phyloP scores from a whole-genome alignment of 2,888 invertebrate genomes.

The Chrysodeixis includens region DNA sequence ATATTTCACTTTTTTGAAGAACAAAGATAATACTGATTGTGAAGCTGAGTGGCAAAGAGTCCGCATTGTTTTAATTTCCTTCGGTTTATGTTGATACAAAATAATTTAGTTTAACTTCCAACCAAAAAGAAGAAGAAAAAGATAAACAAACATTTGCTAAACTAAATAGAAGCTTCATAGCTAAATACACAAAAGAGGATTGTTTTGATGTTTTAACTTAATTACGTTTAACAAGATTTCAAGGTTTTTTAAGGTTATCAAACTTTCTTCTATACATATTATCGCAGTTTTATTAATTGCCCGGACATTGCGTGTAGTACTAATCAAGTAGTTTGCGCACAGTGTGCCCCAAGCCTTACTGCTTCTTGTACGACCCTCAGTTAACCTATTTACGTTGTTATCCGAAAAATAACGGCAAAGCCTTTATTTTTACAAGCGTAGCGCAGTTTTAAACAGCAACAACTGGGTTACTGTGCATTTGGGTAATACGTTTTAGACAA shows the following conservation, averaged over 20 bases:
- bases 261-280: no score
- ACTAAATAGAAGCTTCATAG: neutral
- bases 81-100: neutral
- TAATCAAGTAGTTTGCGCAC: neutral
- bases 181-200: neutral
- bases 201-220: neutral
- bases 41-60: neutral
- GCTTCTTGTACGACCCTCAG: constrained; percentile 33
- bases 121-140: neutral
- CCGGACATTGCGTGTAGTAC: neutral
- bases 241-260: neutral
- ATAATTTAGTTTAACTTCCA: neutral
- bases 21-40: constrained; percentile 13
- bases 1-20: constrained; percentile 46
- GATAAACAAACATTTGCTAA: neutral
- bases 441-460: constrained; percentile 32
- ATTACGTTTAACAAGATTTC: neutral
- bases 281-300: neutral
- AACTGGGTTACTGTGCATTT: constrained; percentile 28
- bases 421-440: constrained; percentile 54
- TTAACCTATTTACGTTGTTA: constrained; percentile 62
- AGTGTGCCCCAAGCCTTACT: constrained; percentile 31
- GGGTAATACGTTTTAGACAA: constrained; percentile 25
- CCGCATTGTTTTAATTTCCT: constrained; percentile 15
- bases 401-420: constrained; percentile 53